Evolutionary conservation across 1,140 invertebrate species (phyloP).

Genomic region (Leptopilina clavipes): DNA sequence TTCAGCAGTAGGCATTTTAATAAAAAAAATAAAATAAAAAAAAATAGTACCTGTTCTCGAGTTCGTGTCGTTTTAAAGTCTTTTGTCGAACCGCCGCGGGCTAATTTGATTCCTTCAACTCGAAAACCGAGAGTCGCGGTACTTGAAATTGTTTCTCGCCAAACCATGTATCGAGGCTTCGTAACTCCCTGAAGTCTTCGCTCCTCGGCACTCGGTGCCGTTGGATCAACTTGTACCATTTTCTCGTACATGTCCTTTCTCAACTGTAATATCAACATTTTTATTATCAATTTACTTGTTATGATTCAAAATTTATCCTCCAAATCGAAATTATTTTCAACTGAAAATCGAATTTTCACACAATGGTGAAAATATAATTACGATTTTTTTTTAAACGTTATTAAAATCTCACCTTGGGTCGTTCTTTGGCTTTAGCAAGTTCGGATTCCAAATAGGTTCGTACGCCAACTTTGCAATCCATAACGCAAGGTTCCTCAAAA

Average conservation of each 20-base stretch:
- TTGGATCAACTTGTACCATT: slow-evolving; percentile 96
- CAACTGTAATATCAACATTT: slow-evolving; percentile 67
- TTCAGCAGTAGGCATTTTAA: no score
- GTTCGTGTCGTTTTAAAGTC: slow-evolving; percentile 97
- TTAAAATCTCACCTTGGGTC: slow-evolving; percentile 84
- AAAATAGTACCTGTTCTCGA: slow-evolving; percentile 78
- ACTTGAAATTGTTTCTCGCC: slow-evolving; percentile 97
- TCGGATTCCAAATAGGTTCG: slow-evolving; percentile 96
- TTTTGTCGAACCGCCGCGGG: slow-evolving; percentile 91
- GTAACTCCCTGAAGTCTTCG: slow-evolving; percentile 91
- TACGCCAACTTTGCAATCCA: slow-evolving; percentile 98
- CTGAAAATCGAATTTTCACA: no score
- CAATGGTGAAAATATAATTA: background rate
- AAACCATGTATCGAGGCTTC: slow-evolving; percentile 97
- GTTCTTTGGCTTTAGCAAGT: slow-evolving; percentile 94
- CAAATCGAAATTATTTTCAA: background rate
- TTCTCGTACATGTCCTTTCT: slow-evolving; percentile 95
- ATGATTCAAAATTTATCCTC: background rate
- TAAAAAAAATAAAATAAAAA: background rate
- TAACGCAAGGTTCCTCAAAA: slow-evolving; percentile 93
- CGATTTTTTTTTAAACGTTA: slow-evolving; percentile 18
- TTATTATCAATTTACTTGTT: background rate
- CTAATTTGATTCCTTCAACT: slow-evolving; percentile 95
- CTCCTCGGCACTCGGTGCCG: slow-evolving; percentile 93
- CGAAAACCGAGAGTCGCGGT: slow-evolving; percentile 95